phyloP scores from a whole-genome alignment of 1,140 invertebrate species.

The Drosophila arawakana region DNA sequence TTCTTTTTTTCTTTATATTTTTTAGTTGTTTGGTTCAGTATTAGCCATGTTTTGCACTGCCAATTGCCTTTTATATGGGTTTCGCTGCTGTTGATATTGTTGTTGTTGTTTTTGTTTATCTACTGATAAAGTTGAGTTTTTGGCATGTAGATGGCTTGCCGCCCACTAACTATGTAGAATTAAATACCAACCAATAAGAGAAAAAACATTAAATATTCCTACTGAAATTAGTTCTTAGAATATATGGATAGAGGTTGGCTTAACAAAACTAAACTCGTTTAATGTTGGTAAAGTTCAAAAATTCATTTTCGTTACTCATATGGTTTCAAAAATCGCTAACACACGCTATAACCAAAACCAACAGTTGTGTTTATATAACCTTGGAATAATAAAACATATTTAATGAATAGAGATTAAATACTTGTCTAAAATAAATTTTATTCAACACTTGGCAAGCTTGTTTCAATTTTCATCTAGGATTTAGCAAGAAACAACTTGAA shows the following conservation, averaged over 20 bases:
- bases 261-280: not conserved
- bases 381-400: too few relatives aligned
- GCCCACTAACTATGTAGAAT: slow-evolving; percentile 43
- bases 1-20: too few relatives aligned
- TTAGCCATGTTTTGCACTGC: slow-evolving; percentile 45
- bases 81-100: slow-evolving; percentile 7
- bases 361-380: too few relatives aligned
- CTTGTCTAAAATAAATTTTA: not conserved
- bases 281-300: not conserved
- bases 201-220: slow-evolving; percentile 34
- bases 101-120: slow-evolving; percentile 45
- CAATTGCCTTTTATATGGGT: slow-evolving; percentile 20
- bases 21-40: slow-evolving; percentile 59
- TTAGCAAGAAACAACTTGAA: slow-evolving; percentile 17
- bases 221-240: slow-evolving; percentile 23
- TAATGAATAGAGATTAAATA: not conserved
- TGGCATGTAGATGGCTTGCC: slow-evolving; percentile 51
- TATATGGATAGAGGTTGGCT: slow-evolving; percentile 1
- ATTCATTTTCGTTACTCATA: not conserved
- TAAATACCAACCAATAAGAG: slow-evolving; percentile 17
- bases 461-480: slow-evolving; percentile 36
- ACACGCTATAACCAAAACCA: too few relatives aligned
- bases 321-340: too few relatives aligned
- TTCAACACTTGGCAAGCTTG: not conserved
- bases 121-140: slow-evolving; percentile 73